These are phyloP conservation scores for Alosa alosa DNA, from an alignment of 2,113 vertebrate species.

Conservation along the genomic window DNA sequence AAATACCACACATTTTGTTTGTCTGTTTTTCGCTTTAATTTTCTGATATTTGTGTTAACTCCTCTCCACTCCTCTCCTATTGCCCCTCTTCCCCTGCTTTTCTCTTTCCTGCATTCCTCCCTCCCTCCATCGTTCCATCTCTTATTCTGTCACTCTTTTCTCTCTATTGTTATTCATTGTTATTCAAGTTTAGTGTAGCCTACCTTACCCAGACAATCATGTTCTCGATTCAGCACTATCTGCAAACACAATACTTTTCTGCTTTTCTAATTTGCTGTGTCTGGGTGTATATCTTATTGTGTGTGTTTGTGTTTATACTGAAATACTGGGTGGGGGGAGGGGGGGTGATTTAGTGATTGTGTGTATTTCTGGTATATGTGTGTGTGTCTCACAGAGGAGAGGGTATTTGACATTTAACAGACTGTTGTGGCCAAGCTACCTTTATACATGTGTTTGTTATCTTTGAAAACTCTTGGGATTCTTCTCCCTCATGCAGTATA, in stretches of 20 bases:
- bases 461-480: neutral
- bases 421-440: constrained; percentile 37
- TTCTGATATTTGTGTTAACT: neutral
- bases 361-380: neutral
- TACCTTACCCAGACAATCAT: constrained; percentile 42
- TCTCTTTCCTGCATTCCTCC: neutral
- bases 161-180: constrained; percentile 40
- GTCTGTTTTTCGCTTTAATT: no score
- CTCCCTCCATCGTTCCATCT: neutral
- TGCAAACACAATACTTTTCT: constrained; percentile 29
- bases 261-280: constrained; percentile 34
- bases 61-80: neutral
- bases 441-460: constrained; percentile 1
- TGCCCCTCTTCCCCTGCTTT: neutral
- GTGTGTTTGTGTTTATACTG: neutral
- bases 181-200: constrained; percentile 39
- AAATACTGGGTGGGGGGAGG: no score
- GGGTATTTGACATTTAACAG: constrained; percentile 66
- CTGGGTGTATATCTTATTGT: constrained; percentile 20
- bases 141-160: neutral
- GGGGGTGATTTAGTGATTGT: neutral
- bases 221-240: constrained; percentile 46
- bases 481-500: neutral
- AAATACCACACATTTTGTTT: no score
- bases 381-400: constrained; percentile 53